These are phyloP conservation scores for Conistra vaccinii DNA, from an alignment of 2,888 invertebrate species.

Conservation along the genomic window DNA sequence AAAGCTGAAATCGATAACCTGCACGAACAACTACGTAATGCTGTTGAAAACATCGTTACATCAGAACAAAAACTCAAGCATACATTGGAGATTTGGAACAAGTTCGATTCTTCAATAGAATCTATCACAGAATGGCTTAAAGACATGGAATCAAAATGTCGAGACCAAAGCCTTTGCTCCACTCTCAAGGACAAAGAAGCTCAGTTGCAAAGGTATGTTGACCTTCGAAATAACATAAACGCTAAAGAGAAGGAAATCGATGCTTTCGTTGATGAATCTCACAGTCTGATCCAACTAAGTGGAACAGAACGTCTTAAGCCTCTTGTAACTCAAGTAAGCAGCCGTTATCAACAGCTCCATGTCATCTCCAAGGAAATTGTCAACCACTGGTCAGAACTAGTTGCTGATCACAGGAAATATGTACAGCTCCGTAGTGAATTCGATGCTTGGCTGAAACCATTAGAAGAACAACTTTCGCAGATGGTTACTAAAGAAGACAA, in stretches of 20 bases:
- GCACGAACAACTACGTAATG: conserved; percentile 92
- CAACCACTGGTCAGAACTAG: conserved; percentile 95
- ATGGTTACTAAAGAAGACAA: conserved; percentile 92
- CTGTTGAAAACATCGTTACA: conserved; percentile 92
- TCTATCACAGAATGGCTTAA: conserved; percentile 96
- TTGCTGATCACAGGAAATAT: conserved; percentile 95
- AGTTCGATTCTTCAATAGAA: conserved; percentile 96
- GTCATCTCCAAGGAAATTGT: conserved; percentile 96
- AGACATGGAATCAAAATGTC: conserved; percentile 95
- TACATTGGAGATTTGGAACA: conserved; percentile 95
- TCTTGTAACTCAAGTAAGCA: conserved; percentile 96
- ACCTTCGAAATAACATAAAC: conserved; percentile 94
- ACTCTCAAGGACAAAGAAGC: conserved; percentile 95
- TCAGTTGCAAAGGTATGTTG: conserved; percentile 93
- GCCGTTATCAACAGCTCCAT: conserved; percentile 95
- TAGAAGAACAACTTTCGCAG: conserved; percentile 93
- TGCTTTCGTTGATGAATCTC: conserved; percentile 97
- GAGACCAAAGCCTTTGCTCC: conserved; percentile 96
- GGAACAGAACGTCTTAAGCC: conserved; percentile 96
- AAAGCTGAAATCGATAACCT: conserved; percentile 94
- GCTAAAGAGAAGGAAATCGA: conserved; percentile 96
- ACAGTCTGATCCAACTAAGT: conserved; percentile 95
- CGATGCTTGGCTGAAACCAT: conserved; percentile 94
- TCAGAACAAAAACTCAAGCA: conserved; percentile 94
- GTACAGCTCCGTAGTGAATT: conserved; percentile 94